Evolutionary conservation across 2,113 vertebrate genomes (phyloP), one percentile per base, ranked within the genome.

Genomic region (Trochalopteron elliotii): DNA sequence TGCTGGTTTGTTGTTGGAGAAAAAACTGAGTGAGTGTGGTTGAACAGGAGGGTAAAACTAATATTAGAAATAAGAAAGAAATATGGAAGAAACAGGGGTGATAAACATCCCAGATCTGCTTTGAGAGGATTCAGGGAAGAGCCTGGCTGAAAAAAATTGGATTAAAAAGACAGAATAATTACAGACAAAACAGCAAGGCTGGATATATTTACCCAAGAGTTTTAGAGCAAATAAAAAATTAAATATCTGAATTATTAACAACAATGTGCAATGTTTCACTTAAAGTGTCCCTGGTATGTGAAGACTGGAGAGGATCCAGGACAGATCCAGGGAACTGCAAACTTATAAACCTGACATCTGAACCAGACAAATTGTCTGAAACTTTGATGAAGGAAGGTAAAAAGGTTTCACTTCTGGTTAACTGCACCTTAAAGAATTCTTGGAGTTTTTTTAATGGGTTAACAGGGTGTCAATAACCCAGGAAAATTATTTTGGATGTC

Each of bases 191-290:
- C 11, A 88, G 42, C 31, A 74, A 23, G 56, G 44, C 30, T 84
- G 22, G 47, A 63, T 53, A 14, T 67, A 86, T 77, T 83, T 72
- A 86, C 39, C 35, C 68, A 30, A 31, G 55, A 74, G 59, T 67
- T 70, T 76, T 42, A 33, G 23, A 83, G 71, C 33, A 90, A 90
- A 92, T 69, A 82, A 83, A 94, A 92, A 65, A 70, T 61, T 49
- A 83, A 94, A 40, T 83, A 86, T 50, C 35, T 94, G 88, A 95
- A 95, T 94, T 93, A 94, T 92, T 93, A 95, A 89, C 79, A 86
- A 7, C 59, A 50, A 92, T 63, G 76, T 95, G 88, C 86, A 92
- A 20, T 33, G 76, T 57, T 88, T 89, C 72, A 52, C 33, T 86
- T 77, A 63, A 81, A 92, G 49, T 39, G 52, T 88, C 23, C 33